Evolutionary conservation across 2,888 invertebrate species (phyloP).

Genomic region (Zelleria hepariella): DNA sequence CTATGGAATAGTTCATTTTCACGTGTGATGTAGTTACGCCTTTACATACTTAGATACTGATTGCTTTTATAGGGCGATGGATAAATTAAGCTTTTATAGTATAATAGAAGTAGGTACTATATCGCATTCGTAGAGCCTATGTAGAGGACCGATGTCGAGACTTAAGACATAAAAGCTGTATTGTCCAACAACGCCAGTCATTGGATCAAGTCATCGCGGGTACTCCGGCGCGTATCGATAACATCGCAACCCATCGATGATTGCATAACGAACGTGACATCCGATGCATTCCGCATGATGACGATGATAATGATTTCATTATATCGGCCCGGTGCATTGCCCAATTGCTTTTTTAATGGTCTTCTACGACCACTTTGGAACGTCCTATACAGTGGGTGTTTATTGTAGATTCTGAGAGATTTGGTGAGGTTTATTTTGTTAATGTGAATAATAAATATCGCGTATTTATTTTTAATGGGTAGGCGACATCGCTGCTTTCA

Average conservation of each 20-base stretch:
- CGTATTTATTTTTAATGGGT: neutral
- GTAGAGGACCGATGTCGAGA: neutral
- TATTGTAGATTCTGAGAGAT: neutral
- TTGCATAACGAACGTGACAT: conserved; percentile 43
- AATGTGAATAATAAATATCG: neutral
- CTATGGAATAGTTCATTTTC: too few species aligned
- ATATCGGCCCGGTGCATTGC: conserved; percentile 5
- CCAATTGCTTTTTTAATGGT: neutral
- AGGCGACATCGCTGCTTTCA: conserved; percentile 14
- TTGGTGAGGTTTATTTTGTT: neutral
- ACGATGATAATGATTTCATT: conserved; percentile 21
- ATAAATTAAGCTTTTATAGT: neutral
- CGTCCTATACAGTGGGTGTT: neutral
- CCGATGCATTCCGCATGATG: conserved; percentile 26
- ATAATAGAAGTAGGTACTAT: neutral
- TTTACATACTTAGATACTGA: neutral
- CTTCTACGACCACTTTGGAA: neutral
- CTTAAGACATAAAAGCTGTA: neutral
- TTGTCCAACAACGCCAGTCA: conserved; percentile 1
- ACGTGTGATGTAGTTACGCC: neutral
- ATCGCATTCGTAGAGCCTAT: neutral
- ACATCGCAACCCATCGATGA: conserved; percentile 15
- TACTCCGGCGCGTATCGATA: conserved; percentile 19
- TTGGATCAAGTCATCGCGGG: neutral
- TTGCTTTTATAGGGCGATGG: neutral